phyloP scores from a whole-genome alignment of 2,888 invertebrate genomes.

The Xylocampa areola region DNA sequence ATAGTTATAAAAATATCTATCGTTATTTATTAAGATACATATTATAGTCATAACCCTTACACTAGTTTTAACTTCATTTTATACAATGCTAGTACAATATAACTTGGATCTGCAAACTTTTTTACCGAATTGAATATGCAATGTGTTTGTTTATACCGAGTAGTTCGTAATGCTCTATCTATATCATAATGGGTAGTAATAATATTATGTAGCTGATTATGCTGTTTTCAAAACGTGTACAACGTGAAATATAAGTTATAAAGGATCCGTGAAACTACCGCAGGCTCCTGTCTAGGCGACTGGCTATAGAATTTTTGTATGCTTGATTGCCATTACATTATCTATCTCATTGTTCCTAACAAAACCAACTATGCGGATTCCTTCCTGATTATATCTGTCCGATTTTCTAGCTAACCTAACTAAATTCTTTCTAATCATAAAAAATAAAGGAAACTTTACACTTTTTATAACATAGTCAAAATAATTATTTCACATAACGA shows the following conservation, averaged over 20 bases:
- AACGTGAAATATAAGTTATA: constrained; percentile 12
- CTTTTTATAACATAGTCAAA: constrained; percentile 18
- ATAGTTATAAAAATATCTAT: constrained; percentile 61
- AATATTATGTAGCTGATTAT: constrained; percentile 33
- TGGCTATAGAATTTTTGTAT: background rate
- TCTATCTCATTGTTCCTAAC: background rate
- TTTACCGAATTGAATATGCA: constrained; percentile 6
- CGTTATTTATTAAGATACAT: constrained; percentile 55
- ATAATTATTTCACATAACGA: constrained; percentile 4
- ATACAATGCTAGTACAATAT: constrained; percentile 46
- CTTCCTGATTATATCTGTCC: constrained; percentile 27
- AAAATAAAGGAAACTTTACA: constrained; percentile 25
- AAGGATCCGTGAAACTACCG: background rate
- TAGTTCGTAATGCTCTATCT: too few species aligned
- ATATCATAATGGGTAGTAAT: constrained; percentile 3
- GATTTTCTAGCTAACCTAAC: constrained; percentile 39
- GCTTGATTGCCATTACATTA: background rate
- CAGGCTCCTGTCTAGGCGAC: background rate
- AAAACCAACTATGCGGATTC: constrained; percentile 18
- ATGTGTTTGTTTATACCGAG: too few species aligned
- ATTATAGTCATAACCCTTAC: constrained; percentile 46
- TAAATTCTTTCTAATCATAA: constrained; percentile 21
- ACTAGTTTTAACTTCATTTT: constrained; percentile 49
- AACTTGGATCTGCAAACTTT: constrained; percentile 26
- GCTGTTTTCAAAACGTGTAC: constrained; percentile 11